Base-by-base conservation (phyloP, 2,797 vertebrate genomes). In the Cetoscarus ocellatus region DNA sequence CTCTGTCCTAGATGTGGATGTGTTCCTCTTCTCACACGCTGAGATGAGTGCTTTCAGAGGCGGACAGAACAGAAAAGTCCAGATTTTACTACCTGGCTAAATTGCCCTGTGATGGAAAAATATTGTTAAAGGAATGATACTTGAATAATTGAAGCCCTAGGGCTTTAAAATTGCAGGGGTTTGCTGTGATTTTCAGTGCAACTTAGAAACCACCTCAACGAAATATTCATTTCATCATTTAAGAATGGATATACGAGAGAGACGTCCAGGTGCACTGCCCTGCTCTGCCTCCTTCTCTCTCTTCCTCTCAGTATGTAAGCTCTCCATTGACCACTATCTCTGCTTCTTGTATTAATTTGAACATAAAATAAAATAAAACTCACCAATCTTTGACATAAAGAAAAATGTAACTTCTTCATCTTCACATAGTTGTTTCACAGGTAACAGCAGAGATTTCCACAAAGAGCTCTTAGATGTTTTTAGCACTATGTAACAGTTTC, bases 91-190 rank as follows among this genome's bases (percentile, higher is more conserved):
- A 93, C 86, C 90, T 91, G 89, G 77, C 83, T 88, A 90, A 92
- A 92, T 93, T 83, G 85, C 87, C 80, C 80, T 13, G 76, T 94
- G 94, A 95, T 95, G 94, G 94, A 94, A 95, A 94, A 95, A 94
- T 92, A 94, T 91, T 95, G 94, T 95, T 85, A 80, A 73, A 80
- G 90, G 92, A 93, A 89, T 84, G 73, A 91, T 80, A 85, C 78
- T 80, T 95, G 90, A 95, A 95, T 95, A 94, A 95, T 95, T 94
- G 79, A 95, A 89, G 77, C 86, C 65, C 55, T 12, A 0, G 51
- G 77, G 82, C 84, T 93, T 92, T 92, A 91, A 94, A 94, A 92
- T 93, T 92, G 92, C 91, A 94, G 77, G 43, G 73, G 60, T 82
- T 85, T 54, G 34, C 87, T 78, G 85, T 85, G 91, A 92, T 94